Base-by-base conservation (phyloP, 2,797 vertebrate species). In the Tokudaia muenninki region DNA sequence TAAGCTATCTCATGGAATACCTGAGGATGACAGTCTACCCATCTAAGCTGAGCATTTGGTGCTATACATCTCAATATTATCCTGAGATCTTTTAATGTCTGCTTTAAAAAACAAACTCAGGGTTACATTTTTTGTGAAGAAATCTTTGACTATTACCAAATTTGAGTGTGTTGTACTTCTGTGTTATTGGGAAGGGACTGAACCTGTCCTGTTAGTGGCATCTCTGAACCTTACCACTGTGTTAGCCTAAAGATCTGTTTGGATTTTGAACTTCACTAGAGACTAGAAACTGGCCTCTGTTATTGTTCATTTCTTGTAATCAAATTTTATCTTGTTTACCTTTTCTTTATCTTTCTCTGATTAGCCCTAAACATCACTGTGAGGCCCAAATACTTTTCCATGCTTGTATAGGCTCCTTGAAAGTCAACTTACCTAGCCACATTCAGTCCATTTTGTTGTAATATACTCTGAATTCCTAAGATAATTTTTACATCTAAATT, bases 381-480 rank as follows among this genome's bases (percentile, higher is more conserved):
- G 80, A 90, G 55, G 78, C 70, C 65, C 44, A 72, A 93, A 57
- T 59, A 88, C 22, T 22, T 41, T 19, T 6, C 57, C 63, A 0
- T 72, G 44, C 44, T 83, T 90, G 19, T 1, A 41, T 6, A n/a
- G 55, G 31, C 78, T 94, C 79, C 87, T 94, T 89, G 86, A 65
- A 95, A 87, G 41, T 21, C n/a, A 88, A 70, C 61, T 93, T 31
- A 16, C 87, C 79, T 83, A 92, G 81, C 37, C 1, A 41, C 24
- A n/a, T 83, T 89, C 26, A 82, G 75, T 87, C 90, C 65, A 2
- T 91, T 96, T 96, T 90, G 70, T 93, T 81, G 29, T 89, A 70
- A 82, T 89, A 91, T 24, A 74, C 82, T 94, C 81, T 92, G 47
- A 94, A 95, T 75, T 77, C 63, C 70, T 91, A 90, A 96, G 74